phyloP scores from a whole-genome alignment of 1,140 invertebrate species.

The Drosophila mojavensis region DNA sequence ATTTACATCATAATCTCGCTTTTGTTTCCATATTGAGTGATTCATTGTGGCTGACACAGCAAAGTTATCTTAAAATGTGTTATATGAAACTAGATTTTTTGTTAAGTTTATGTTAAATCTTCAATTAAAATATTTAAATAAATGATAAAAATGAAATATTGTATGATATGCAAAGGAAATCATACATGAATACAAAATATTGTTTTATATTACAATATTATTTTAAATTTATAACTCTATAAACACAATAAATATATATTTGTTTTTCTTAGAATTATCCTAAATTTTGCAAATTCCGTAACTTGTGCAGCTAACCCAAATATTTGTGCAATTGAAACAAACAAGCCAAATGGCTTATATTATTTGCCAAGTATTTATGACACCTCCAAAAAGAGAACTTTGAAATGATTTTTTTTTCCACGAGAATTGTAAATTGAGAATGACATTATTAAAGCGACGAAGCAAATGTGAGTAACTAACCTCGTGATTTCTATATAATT shows the following conservation, averaged over 20 bases:
- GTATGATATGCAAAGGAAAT: no score
- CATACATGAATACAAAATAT: no score
- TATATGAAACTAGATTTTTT: neutral
- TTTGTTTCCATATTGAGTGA: neutral
- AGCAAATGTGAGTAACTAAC: conserved; percentile 61
- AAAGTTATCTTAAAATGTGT: neutral
- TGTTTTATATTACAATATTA: no score
- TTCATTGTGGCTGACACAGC: neutral
- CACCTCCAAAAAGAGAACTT: conserved; percentile 15
- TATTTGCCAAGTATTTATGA: conserved; percentile 6
- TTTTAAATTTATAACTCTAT: no score
- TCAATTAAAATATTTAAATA: no score
- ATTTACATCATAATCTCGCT: conserved; percentile 16
- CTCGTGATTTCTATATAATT: conserved; percentile 82
- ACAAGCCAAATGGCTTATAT: neutral
- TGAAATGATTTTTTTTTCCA: conserved; percentile 1
- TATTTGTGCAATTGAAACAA: neutral
- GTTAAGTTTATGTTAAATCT: neutral
- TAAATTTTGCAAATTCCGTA: no score
- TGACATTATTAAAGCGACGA: conserved; percentile 18
- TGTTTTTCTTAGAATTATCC: no score
- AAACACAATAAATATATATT: no score
- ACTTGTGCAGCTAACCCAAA: neutral
- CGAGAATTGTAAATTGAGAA: conserved; percentile 1
- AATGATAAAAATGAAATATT: no score